Base-by-base conservation (phyloP, 2,113 vertebrate genomes). In the Cebidichthys violaceus region DNA sequence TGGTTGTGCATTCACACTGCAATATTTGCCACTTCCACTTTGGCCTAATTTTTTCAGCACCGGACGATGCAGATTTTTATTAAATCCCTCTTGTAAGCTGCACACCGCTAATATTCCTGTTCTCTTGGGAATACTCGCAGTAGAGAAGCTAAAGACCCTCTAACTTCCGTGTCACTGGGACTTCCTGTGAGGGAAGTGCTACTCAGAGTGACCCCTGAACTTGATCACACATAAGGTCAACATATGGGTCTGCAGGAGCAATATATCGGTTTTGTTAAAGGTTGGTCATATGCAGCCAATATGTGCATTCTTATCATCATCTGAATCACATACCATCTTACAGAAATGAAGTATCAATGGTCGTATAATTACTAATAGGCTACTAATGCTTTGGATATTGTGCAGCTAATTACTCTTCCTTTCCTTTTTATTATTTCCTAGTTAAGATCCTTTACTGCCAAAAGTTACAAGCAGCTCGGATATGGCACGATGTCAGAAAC, bases 381-480 rank as follows among this genome's bases (percentile, higher is more conserved):
- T 17, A 20, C 60, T 52, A 75, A 57, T 83, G 54, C 68, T 65
- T 77, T 37, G 7, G 22, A 80, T 31, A 31, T 59, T 2, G 67
- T 37, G 43, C n/a, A 47, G 45, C 7, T 76, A 37, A 73, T 76
- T 88, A 0, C 52, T 66, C 60, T 72, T 33, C 39, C 73, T 71
- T 83, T 31, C 9, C 54, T 71, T 82, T 82, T 85, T 18, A 76
- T 82, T 77, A 50, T 41, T 66, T 57, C 24, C n/a, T 27, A n/a
- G 41, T 17, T 75, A 84, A 84, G 35, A 31, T 4, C 13, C 1
- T 87, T 88, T 80, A 86, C 70, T 67, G 70, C 73, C 39, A 45
- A 39, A 52, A 9, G 45, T 84, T 60, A 81, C 81, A 82, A 74
- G 77, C 43, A 60, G 11, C 57, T 75, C 50, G 47, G 64, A 79